Evolutionary conservation across 2,113 vertebrate genomes (phyloP).

Genomic region (Centropristis striata): DNA sequence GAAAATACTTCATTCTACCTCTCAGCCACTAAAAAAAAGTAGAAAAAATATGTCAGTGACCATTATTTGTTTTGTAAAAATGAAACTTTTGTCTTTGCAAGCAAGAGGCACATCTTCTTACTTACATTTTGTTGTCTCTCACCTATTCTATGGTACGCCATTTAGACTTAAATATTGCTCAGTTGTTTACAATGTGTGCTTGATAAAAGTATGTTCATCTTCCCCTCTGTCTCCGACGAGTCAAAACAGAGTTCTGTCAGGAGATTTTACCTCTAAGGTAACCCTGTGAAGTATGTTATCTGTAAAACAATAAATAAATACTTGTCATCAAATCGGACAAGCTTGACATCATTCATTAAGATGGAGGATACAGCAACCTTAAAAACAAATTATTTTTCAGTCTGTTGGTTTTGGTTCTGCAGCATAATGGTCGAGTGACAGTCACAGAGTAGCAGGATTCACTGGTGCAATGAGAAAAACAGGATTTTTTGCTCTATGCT

Average conservation of each 20-base stretch:
- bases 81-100: slow-evolving; percentile 80
- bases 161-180: slow-evolving; percentile 85
- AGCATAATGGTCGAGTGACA: slow-evolving; percentile 40
- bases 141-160: slow-evolving; percentile 84
- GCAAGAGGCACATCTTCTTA: slow-evolving; percentile 82
- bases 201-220: slow-evolving; percentile 82
- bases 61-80: slow-evolving; percentile 85
- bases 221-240: slow-evolving; percentile 71
- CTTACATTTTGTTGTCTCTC: slow-evolving; percentile 83
- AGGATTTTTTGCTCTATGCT: slow-evolving; percentile 39
- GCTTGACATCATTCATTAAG: slow-evolving; percentile 78
- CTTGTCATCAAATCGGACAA: slow-evolving; percentile 81
- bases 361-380: slow-evolving; percentile 15
- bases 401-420: slow-evolving; percentile 63
- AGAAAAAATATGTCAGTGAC: slow-evolving; percentile 77
- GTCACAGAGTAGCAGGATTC: slow-evolving; percentile 25
- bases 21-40: slow-evolving; percentile 85
- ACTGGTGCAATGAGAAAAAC: slow-evolving; percentile 12
- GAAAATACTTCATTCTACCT: slow-evolving; percentile 90
- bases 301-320: slow-evolving; percentile 86
- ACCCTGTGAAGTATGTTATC: slow-evolving; percentile 85
- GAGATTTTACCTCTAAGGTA: slow-evolving; percentile 82
- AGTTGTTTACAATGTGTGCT: slow-evolving; percentile 86
- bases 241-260: slow-evolving; percentile 74
- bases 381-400: slow-evolving; percentile 33